Evolutionary conservation across 2,888 invertebrate species (phyloP).

Genomic region (Calliscelio sp.): DNA sequence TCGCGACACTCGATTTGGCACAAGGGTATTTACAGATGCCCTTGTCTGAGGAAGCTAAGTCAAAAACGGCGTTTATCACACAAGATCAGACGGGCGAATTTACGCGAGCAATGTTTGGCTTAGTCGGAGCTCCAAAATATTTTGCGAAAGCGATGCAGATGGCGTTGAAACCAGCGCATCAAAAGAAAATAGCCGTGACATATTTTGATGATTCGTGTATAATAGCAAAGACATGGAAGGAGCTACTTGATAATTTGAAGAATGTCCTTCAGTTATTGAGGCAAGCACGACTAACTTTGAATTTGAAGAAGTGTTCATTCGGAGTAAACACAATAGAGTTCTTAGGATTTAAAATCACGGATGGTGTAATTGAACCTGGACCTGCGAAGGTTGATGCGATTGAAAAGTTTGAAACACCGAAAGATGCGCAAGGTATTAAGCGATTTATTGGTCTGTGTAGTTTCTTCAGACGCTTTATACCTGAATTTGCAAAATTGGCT

Average conservation of each 20-base stretch:
- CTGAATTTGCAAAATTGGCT: slow-evolving; percentile 48
- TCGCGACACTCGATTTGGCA: slow-evolving; percentile 43
- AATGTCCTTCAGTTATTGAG: neutral
- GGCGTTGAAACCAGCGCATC: slow-evolving; percentile 2
- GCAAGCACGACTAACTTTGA: slow-evolving; percentile 76
- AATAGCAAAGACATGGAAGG: neutral
- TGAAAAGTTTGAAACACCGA: slow-evolving; percentile 41
- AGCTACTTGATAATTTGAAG: neutral
- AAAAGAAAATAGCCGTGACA: slow-evolving; percentile 7
- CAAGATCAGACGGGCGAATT: slow-evolving; percentile 22
- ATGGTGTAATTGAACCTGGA: slow-evolving; percentile 68
- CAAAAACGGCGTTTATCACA: neutral
- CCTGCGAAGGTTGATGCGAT: slow-evolving; percentile 59
- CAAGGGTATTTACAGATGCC: slow-evolving; percentile 57
- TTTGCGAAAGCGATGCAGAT: slow-evolving; percentile 8
- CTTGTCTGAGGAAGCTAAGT: neutral
- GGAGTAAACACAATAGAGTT: slow-evolving; percentile 74
- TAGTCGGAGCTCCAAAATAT: slow-evolving; percentile 7
- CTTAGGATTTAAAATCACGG: slow-evolving; percentile 77
- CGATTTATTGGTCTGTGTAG: slow-evolving; percentile 64
- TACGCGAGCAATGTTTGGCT: slow-evolving; percentile 12
- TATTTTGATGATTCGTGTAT: slow-evolving; percentile 8
- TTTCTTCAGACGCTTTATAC: slow-evolving; percentile 62
- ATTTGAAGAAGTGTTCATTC: slow-evolving; percentile 77
- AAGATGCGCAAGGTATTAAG: slow-evolving; percentile 50